Conservation (phyloP, 64 coral and sea anemone genomes). For the Montipora foliosa region DNA sequence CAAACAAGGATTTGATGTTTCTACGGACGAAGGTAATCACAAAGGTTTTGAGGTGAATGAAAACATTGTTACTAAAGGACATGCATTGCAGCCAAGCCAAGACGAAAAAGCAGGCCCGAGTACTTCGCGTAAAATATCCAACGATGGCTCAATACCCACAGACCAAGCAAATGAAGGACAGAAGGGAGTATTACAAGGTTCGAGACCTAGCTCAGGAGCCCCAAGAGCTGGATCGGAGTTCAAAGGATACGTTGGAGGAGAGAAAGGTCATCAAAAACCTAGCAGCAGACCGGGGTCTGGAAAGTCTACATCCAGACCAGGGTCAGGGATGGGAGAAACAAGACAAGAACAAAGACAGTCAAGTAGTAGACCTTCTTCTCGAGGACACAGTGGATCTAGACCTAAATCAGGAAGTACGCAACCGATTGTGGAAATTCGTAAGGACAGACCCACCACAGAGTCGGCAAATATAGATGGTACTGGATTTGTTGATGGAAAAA, state of each 20-base stretch:
- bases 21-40: slow-evolving; percentile 2
- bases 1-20: slow-evolving; percentile 1
- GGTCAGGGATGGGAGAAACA: not conserved
- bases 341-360: not conserved
- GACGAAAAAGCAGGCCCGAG: not conserved
- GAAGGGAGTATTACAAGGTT: not conserved
- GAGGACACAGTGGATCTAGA: not conserved
- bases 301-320: not conserved
- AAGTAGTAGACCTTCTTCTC: slow-evolving; percentile 7
- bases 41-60: not conserved
- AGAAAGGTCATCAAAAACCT: slow-evolving; percentile 5
- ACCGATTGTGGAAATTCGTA: not conserved
- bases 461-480: not conserved
- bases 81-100: not conserved
- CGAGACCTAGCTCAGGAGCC: slow-evolving; percentile 13
- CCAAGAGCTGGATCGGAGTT: slow-evolving; percentile 27
- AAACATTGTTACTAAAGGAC: not conserved
- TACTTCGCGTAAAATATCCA: not conserved
- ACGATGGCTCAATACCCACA: not conserved
- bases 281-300: slow-evolving; percentile 29
- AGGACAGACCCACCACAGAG: not conserved
- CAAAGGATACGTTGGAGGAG: not conserved
- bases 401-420: slow-evolving; percentile 16
- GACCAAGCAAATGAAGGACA: not conserved
- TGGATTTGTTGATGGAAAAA: not conserved